Conservation (phyloP, 2,888 invertebrate species). For the Bugula neritina region DNA sequence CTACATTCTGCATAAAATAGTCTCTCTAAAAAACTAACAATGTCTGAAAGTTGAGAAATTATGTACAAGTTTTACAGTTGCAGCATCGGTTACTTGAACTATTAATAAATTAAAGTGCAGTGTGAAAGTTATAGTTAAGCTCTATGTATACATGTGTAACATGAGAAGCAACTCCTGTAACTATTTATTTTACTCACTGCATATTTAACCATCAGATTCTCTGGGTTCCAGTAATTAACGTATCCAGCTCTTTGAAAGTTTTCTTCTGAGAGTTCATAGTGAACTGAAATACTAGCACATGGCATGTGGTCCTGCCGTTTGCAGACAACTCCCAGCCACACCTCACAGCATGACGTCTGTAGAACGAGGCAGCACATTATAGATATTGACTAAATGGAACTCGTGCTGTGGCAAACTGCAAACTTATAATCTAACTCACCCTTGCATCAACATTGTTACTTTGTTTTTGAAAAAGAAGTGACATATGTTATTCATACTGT, state of each 20-base stretch:
- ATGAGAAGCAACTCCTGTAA: too few relatives aligned
- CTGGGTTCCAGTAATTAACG: slow-evolving; percentile 17
- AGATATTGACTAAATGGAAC: neutral
- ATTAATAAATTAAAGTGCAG: too few relatives aligned
- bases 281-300: slow-evolving; percentile 10
- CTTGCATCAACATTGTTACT: neutral
- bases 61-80: too few relatives aligned
- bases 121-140: too few relatives aligned
- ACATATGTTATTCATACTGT: neutral
- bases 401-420: neutral
- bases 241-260: slow-evolving; percentile 13
- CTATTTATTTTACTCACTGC: too few relatives aligned
- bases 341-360: slow-evolving; percentile 21
- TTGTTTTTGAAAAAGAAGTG: neutral
- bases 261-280: slow-evolving; percentile 3
- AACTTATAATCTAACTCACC: neutral
- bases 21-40: too few relatives aligned
- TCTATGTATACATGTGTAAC: too few relatives aligned
- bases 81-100: too few relatives aligned
- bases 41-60: too few relatives aligned
- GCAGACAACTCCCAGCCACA: slow-evolving; percentile 23
- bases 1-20: too few relatives aligned
- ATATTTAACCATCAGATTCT: neutral
- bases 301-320: slow-evolving; percentile 5
- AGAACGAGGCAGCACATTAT: too few relatives aligned